Base-by-base conservation (phyloP, 2,888 invertebrate genomes). In the Sussaba pulchella region DNA sequence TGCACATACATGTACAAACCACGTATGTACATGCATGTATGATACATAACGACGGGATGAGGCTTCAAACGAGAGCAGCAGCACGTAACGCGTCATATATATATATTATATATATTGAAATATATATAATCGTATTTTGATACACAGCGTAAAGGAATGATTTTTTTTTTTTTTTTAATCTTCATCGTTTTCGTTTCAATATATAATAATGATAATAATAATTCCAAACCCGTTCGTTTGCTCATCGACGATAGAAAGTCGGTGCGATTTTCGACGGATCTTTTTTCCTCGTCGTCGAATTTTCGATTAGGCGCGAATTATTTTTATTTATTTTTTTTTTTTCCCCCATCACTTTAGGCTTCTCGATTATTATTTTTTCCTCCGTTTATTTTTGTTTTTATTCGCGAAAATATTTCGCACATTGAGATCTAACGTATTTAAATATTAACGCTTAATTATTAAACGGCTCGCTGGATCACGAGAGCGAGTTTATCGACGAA, bases 141-240 rank as follows among this genome's bases (percentile, higher is more conserved):
- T 90, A 91, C 90, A 90, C 87, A 90, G 85, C 83, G 86, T 89
- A 88, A 88, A 89, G 92, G 91, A 92, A 92, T 92, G 91, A 91
- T 57, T 57, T 9, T 31, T 36, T 31, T 57, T 31, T 17, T 31
- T 31, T 31, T 17, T 54, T 57, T 57, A 8, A 31, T 36, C 14
- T 57, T 14, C 9, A 14, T 31, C 31, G 8, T 54, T 6, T 54
- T 57, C 17, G 17, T 39, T 91, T 91, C 87, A 88, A 89, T 86
- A 83, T 61, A 61, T 63, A 47, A 39, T 24, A 19, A 24, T 57
- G 5, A 31, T 50, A 31, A 57, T 74, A 71, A 76, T 63, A 73
- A 74, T 82, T 74, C 77, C 78, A 77, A 71, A 72, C 70, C 79
- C 80, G 82, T 54, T 52, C 63, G 78, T 6, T 72, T 72, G 70